Evolutionary conservation across 2,797 vertebrate species (phyloP), one percentile per base, ranked within the genome.

Genomic region (Bradypodion pumilum): DNA sequence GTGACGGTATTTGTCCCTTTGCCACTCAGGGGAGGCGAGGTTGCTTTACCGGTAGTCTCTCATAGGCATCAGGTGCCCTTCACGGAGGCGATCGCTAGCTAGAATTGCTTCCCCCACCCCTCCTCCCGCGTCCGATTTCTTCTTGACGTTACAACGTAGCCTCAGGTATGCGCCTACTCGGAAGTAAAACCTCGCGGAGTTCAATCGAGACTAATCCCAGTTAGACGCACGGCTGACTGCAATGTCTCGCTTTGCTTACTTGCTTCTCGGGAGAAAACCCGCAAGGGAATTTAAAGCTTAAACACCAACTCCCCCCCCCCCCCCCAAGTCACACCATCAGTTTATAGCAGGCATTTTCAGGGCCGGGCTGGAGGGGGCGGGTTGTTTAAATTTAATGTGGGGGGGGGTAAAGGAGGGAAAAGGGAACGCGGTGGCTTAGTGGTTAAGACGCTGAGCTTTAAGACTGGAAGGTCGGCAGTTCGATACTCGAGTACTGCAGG

Each of bases 351-450:
- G n/a, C n/a, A n/a, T n/a, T n/a, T n/a, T n/a, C n/a, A n/a, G n/a
- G n/a, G n/a, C n/a, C n/a, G n/a, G n/a, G n/a, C n/a, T n/a, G n/a
- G n/a, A n/a, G n/a, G n/a, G n/a, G n/a, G n/a, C n/a, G n/a, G n/a
- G n/a, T n/a, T n/a, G n/a, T n/a, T n/a, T n/a, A n/a, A n/a, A n/a
- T n/a, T n/a, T n/a, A n/a, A n/a, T n/a, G n/a, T n/a, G n/a, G n/a
- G n/a, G n/a, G n/a, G n/a, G n/a, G n/a, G n/a, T n/a, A n/a, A 1
- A 7, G 23, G 21, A 44, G 6, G 7, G 1, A 7, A 19, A 40
- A n/a, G n/a, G n/a, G n/a, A n/a, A n/a, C n/a, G n/a, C n/a, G n/a
- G n/a, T n/a, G n/a, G n/a, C n/a, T n/a, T n/a, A n/a, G n/a, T n/a
- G n/a, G n/a, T n/a, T n/a, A n/a, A n/a, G n/a, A n/a, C n/a, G n/a